Base-by-base conservation (phyloP, 1,140 invertebrate species). In the Trichoplusia ni region DNA sequence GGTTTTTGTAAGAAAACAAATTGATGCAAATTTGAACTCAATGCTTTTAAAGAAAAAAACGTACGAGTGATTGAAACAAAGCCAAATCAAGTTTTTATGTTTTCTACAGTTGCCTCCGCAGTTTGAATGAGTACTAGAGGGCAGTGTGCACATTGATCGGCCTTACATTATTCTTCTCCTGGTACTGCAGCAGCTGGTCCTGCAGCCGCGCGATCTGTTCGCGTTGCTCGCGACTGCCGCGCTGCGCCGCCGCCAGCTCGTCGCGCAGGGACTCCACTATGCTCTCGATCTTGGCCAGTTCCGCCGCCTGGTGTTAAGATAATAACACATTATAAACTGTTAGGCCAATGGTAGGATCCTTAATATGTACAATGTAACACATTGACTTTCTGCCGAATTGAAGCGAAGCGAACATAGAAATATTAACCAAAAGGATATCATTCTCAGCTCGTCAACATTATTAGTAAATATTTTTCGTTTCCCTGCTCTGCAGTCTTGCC, bases 141-240 rank as follows among this genome's bases (percentile, higher is more conserved):
- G 8, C 7, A 49, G 8, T 2, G 8, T 51, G n/a, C 53, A 21
- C 8, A 18, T 71, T 73, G 58, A 5, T 16, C 93, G 11, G 4
- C 2, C 95, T 94, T 78, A 96, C 95, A 90, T 96, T 94, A 89
- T 95, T 96, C 89, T 96, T 96, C 31, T 92, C 92, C 76, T 92
- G 93, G 83, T 96, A 94, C 40, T 91, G 85, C 37, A 93, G 91
- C 40, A 96, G 85, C 77, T 95, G 93, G 40, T 91, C 80, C 67
- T 91, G 84, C 25, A 94, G 78, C 63, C 78, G 77, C 19, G 84
- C 77, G 14, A 91, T 54, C 61, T 90, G 81, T 9, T 85, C 78
- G 31, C 71, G 81, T 72, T 86, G 87, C 51, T 86, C 80, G 37
- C 69, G 63, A 69, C 81, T 77, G 64, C 56, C 69, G 62, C 82